Conservation (phyloP, 2,888 invertebrate genomes). For the Cinara cedri region DNA sequence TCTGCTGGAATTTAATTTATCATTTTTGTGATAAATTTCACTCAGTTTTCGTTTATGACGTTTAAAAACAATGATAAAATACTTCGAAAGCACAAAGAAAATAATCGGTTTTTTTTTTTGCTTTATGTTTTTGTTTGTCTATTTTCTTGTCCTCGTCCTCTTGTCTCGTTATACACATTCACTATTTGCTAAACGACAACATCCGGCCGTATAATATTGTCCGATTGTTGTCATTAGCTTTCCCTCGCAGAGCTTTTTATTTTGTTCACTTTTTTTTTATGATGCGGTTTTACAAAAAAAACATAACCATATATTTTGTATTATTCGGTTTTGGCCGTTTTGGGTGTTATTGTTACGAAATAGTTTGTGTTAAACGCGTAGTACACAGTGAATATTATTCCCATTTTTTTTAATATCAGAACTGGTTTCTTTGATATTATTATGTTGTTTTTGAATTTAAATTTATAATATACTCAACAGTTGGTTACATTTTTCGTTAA, state of each 20-base stretch:
- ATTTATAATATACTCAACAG: neutral
- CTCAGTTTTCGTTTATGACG: slow-evolving; percentile 40
- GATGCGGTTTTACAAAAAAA: neutral
- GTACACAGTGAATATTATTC: too few species aligned
- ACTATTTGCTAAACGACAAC: slow-evolving; percentile 54
- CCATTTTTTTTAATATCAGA: neutral
- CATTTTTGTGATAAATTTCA: slow-evolving; percentile 15
- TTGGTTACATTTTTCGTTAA: neutral
- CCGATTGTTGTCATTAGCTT: slow-evolving; percentile 53
- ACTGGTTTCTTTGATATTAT: neutral
- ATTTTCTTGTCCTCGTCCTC: slow-evolving; percentile 30
- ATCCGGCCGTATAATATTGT: slow-evolving; percentile 38
- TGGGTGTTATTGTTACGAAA: neutral
- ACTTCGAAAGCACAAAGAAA: slow-evolving; percentile 38
- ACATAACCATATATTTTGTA: neutral
- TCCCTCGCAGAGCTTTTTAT: slow-evolving; percentile 25
- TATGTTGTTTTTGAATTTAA: neutral
- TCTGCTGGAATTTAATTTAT: slow-evolving; percentile 8
- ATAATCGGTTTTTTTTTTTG: slow-evolving; percentile 44
- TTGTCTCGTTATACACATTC: slow-evolving; percentile 43
- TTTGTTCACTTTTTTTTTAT: slow-evolving; percentile 19
- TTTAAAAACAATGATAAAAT: slow-evolving; percentile 41
- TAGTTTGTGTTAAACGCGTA: neutral
- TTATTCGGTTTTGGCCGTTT: neutral
- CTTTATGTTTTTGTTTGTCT: slow-evolving; percentile 47